Percentiles rank a stretch among this genome's conserved stretches.
These are phyloP conservation scores for Grallaria varia DNA, from an alignment of 2,113 vertebrate genomes.

Conservation along the genomic window DNA sequence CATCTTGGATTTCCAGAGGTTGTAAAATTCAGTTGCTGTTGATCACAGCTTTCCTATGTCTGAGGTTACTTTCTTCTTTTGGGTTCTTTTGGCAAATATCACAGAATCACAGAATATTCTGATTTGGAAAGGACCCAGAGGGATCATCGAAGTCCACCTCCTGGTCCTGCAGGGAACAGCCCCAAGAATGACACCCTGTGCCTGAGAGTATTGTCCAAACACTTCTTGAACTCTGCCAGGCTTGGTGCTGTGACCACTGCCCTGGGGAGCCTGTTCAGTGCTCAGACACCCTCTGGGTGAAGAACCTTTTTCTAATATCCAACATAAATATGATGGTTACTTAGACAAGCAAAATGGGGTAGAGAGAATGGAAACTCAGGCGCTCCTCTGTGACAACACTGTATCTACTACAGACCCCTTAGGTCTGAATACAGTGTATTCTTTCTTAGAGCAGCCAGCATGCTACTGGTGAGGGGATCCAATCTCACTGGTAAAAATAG, in stretches of 20 bases:
- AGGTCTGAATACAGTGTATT: neutral
- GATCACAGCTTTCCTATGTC: neutral
- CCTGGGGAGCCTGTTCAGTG: neutral
- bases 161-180: neutral
- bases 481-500: neutral
- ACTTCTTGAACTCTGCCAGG: neutral
- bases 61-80: neutral
- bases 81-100: neutral
- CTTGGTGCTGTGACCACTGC: neutral
- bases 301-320: neutral
- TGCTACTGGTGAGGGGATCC: neutral
- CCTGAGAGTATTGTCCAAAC: neutral
- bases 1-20: neutral
- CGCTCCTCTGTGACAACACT: neutral
- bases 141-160: neutral
- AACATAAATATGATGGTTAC: neutral
- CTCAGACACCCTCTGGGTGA: rapidly evolving
- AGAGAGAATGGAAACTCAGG: neutral
- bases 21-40: neutral
- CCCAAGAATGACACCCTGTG: rapidly evolving
- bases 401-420: neutral
- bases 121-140: neutral
- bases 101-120: neutral
- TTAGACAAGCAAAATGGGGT: neutral
- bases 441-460: neutral